Evolutionary conservation across 2,113 vertebrate species (phyloP), one percentile per base, ranked within the genome.

Genomic region (Oryzias curvinotus): DNA sequence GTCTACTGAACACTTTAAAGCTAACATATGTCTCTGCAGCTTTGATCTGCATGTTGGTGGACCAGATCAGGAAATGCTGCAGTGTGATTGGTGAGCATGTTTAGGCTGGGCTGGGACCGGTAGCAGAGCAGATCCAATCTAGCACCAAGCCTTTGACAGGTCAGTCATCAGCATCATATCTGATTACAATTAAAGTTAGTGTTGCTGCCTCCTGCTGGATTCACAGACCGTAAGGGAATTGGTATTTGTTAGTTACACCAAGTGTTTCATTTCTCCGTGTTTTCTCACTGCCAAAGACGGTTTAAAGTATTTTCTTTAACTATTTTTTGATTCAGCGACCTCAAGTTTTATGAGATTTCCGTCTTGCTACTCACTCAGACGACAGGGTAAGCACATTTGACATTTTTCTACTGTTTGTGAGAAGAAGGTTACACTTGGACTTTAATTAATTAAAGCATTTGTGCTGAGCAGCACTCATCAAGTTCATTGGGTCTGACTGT

Each of bases 191-290:
- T 59, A 68, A 69, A 61, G 77, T 62, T 12, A 65, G 44, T 48
- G 18, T 50, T 80, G 71, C 73, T 49, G 71, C 80, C 82, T 67
- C 78, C 78, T 82, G 36, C 78, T 19, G 80, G 76, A 61, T 66
- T 47, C 53, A 60, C 43, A 45, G 45, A 8, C 55, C 42, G 45
- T 8, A 15, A 70, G 62, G 28, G 2, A 14, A n/a, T 19, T 53
- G 23, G 36, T 36, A 36, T 36, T 36, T 36, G 36, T 12, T 36
- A 12, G 36, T 36, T 36, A 23, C 21, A 23, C 21, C 21, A 23
- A 23, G 36, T 36, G 36, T 36, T 36, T 36, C 8, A 36, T 36
- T 36, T 36, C 36, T 57, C 63, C 62, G 12, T 48, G n/a, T 19
- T 18, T 8, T 48, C 16, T 19, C 6, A 10, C 15, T 36, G 36